phyloP scores from a whole-genome alignment of 2,888 invertebrate species.

The Lamellibrachia columna region DNA sequence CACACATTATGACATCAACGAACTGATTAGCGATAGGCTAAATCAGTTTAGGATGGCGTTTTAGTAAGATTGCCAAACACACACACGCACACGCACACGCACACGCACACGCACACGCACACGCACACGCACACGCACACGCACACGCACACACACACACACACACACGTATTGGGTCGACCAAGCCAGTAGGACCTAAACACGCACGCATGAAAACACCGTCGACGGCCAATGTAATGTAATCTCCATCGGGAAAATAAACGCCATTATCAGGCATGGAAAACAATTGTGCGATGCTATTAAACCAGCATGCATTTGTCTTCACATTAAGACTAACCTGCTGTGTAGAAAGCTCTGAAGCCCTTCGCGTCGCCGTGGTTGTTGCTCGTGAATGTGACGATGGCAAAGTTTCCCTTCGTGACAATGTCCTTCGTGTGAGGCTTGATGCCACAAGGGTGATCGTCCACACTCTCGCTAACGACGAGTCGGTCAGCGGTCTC shows the following conservation, averaged over 20 bases:
- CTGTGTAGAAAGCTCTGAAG: slow-evolving; percentile 54
- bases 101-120: too few relatives aligned
- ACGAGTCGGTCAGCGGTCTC: slow-evolving; percentile 49
- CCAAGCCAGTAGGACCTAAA: too few relatives aligned
- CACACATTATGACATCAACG: too few relatives aligned
- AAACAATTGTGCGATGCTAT: not conserved
- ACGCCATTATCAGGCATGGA: not conserved
- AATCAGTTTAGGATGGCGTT: too few relatives aligned
- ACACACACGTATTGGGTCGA: too few relatives aligned
- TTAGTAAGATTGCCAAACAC: too few relatives aligned
- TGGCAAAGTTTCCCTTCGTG: slow-evolving; percentile 50
- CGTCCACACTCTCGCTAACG: slow-evolving; percentile 46
- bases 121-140: too few relatives aligned
- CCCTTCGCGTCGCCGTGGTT: slow-evolving; percentile 55
- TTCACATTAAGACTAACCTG: slow-evolving; percentile 47
- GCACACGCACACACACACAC: too few relatives aligned
- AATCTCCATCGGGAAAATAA: not conserved
- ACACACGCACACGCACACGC: too few relatives aligned
- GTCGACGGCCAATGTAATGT: too few relatives aligned
- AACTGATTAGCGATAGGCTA: too few relatives aligned
- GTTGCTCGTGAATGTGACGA: slow-evolving; percentile 52
- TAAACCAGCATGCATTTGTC: not conserved
- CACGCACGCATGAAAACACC: too few relatives aligned
- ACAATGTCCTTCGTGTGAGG: slow-evolving; percentile 50
- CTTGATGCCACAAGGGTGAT: slow-evolving; percentile 46